A percentile compares a stretch with the other conserved stretches of the same genome.
Evolutionary conservation across 1,140 invertebrate genomes (phyloP).

Genomic region (Laodelphax striatellus): DNA sequence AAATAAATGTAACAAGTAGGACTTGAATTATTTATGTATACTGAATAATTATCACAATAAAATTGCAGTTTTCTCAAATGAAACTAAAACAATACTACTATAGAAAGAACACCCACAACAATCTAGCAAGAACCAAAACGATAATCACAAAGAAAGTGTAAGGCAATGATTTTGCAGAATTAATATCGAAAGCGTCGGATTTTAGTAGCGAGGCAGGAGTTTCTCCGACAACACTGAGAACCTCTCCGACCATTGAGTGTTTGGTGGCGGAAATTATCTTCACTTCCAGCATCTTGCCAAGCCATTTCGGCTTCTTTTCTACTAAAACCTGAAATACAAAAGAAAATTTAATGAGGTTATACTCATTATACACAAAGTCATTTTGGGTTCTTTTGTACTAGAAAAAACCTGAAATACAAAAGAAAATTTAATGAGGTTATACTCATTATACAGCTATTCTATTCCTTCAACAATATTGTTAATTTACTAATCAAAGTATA

Average conservation of each 20-base stretch:
- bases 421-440: not conserved
- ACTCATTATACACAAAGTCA: slow-evolving; percentile 26
- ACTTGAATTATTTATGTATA: too few species aligned
- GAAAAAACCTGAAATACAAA: slow-evolving; percentile 46
- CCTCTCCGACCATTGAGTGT: slow-evolving; percentile 71
- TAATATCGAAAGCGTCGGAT: not conserved
- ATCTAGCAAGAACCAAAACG: slow-evolving; percentile 15
- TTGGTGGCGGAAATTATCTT: slow-evolving; percentile 64
- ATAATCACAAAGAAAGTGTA: slow-evolving; percentile 15
- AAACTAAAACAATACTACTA: not conserved
- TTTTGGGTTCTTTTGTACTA: slow-evolving; percentile 64
- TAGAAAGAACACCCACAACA: slow-evolving; percentile 20
- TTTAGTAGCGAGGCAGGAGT: not conserved
- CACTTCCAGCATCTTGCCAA: slow-evolving; percentile 77
- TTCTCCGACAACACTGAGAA: slow-evolving; percentile 5
- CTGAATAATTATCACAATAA: too few species aligned
- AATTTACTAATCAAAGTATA: too few species aligned
- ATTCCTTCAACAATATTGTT: too few species aligned
- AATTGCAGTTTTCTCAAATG: not conserved
- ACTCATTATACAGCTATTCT: too few species aligned
- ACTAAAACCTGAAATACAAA: slow-evolving; percentile 54
- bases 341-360: not conserved
- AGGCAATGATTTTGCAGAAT: not conserved
- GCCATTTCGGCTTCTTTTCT: slow-evolving; percentile 57
- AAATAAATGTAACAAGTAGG: too few species aligned